Percentiles rank a stretch among this genome's conserved stretches.
Conservation (phyloP, 2,797 vertebrate species). For the Pseudochaenichthys georgianus region DNA sequence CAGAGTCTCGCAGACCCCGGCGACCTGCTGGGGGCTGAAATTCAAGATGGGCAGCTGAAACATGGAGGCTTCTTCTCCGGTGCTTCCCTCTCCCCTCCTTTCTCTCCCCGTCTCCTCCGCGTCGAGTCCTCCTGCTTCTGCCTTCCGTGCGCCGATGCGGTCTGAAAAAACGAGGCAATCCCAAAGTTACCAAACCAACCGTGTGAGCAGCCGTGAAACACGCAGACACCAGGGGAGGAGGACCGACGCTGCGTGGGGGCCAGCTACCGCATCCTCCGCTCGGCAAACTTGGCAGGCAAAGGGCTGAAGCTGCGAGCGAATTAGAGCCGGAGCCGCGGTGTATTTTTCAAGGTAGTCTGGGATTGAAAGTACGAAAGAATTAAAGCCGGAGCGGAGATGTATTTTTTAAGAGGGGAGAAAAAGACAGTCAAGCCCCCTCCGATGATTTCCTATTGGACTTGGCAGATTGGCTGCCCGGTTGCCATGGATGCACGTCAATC, state of each 20-base stretch:
- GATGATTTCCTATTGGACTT: constrained; percentile 91
- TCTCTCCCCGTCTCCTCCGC: constrained; percentile 56
- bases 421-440: constrained; percentile 85
- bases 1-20: constrained; percentile 99
- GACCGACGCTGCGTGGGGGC: constrained; percentile 74
- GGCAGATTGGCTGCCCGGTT: constrained; percentile 92
- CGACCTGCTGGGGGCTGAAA: constrained; percentile 99
- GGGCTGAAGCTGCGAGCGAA: constrained; percentile 73
- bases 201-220: constrained; percentile 68
- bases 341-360: constrained; percentile 76
- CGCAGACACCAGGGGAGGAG: constrained; percentile 52
- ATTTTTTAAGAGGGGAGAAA: constrained; percentile 85
- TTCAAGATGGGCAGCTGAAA: constrained; percentile 99
- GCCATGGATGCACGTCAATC: constrained; percentile 95
- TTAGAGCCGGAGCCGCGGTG: constrained; percentile 77
- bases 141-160: constrained; percentile 57
- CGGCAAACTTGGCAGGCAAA: constrained; percentile 73
- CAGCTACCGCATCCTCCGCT: constrained; percentile 82
- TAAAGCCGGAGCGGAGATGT: constrained; percentile 83
- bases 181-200: constrained; percentile 76
- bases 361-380: constrained; percentile 83
- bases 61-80: constrained; percentile 92
- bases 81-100: constrained; percentile 70
- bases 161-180: constrained; percentile 76
- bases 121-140: constrained; percentile 56